Conservation (phyloP, 64 coral and sea anemone species). For the Pocillopora verrucosa region DNA sequence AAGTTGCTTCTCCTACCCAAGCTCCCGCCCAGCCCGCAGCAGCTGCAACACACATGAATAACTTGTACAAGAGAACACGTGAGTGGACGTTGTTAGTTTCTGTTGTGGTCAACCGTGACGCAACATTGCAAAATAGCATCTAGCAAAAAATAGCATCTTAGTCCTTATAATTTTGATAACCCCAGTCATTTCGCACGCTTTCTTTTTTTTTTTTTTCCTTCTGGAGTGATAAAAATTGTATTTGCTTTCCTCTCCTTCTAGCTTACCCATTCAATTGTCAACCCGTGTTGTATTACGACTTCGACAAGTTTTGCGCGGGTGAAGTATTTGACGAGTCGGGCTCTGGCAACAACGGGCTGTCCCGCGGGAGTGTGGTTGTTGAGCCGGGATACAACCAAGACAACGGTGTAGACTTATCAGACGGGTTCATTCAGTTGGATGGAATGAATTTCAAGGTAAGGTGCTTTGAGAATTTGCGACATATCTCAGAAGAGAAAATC, state of each 20-base stretch:
- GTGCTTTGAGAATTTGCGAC: neutral
- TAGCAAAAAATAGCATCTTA: no score
- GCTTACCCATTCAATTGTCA: slow-evolving; percentile 80
- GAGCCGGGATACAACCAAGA: slow-evolving; percentile 71
- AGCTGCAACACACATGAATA: neutral
- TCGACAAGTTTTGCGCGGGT: slow-evolving; percentile 83
- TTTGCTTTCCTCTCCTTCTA: neutral
- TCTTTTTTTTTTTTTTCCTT: neutral
- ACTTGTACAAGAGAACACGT: neutral
- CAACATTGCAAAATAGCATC: no score
- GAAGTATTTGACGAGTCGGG: slow-evolving; percentile 91
- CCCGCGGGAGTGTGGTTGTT: slow-evolving; percentile 51
- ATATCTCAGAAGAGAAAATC: no score
- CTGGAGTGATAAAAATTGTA: neutral
- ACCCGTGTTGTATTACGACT: slow-evolving; percentile 86
- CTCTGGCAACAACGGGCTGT: slow-evolving; percentile 79
- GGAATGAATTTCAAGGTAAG: slow-evolving; percentile 66
- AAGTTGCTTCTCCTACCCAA: neutral
- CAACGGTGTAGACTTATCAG: slow-evolving; percentile 70
- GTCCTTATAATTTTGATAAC: no score
- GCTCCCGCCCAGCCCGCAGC: neutral
- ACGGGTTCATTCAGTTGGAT: slow-evolving; percentile 79
- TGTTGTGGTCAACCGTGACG: no score
- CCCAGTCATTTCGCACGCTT: neutral
- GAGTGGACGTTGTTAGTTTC: neutral